Conservation (phyloP, 1,140 invertebrate genomes). For the Dendroctonus ponderosae region DNA sequence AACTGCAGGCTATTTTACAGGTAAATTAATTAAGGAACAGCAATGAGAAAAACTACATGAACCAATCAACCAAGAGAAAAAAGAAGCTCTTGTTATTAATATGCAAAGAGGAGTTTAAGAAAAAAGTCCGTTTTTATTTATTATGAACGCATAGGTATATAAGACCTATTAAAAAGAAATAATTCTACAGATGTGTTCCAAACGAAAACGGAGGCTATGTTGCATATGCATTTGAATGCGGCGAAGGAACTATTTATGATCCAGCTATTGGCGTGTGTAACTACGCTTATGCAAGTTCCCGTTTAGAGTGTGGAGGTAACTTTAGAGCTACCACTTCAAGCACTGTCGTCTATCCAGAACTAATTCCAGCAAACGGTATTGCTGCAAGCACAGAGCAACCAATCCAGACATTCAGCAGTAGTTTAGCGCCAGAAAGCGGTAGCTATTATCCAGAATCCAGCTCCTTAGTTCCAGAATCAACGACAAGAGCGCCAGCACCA, state of each 20-base stretch:
- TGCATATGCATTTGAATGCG: slow-evolving; percentile 66
- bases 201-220: slow-evolving; percentile 36
- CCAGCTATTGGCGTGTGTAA: slow-evolving; percentile 64
- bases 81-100: neutral
- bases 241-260: slow-evolving; percentile 69
- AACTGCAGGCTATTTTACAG: slow-evolving; percentile 47
- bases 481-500: slow-evolving; percentile 14
- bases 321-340: slow-evolving; percentile 1
- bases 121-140: too few relatives aligned
- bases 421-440: slow-evolving; percentile 6
- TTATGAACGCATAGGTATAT: too few relatives aligned
- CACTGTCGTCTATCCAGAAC: neutral
- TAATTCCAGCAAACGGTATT: slow-evolving; percentile 3
- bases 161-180: too few relatives aligned
- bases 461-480: slow-evolving; percentile 5
- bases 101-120: too few relatives aligned
- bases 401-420: slow-evolving; percentile 27
- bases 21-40: slow-evolving; percentile 34
- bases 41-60: neutral
- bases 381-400: slow-evolving; percentile 16
- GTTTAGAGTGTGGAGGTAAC: slow-evolving; percentile 50
- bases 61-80: neutral
- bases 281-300: slow-evolving; percentile 58
- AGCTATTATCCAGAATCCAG: neutral
- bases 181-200: slow-evolving; percentile 45